A percentile compares a stretch with the other conserved stretches of the same genome.
These are phyloP conservation scores for Apus apus DNA, from an alignment of 2,113 vertebrate genomes.

Conservation along the genomic window DNA sequence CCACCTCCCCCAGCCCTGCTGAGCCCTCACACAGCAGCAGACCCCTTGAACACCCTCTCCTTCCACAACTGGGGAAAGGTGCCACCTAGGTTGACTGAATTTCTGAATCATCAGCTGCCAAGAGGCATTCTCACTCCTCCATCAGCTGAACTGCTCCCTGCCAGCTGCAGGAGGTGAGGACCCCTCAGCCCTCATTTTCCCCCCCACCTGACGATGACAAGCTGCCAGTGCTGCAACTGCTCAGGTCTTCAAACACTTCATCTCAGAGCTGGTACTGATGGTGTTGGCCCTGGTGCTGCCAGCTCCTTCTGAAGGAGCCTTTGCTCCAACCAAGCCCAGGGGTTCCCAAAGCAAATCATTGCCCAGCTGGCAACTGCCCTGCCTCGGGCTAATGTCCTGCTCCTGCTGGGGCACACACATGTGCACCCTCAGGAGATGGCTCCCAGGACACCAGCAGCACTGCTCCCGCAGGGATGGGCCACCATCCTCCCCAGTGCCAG, in stretches of 20 bases:
- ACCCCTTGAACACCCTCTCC: neutral
- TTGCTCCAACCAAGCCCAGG: neutral
- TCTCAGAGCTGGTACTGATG: neutral
- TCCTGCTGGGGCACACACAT: neutral
- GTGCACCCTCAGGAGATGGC: neutral
- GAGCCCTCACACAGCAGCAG: neutral
- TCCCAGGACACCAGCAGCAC: rapidly evolving
- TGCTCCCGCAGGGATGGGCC: rapidly evolving
- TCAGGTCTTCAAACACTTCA: conserved; percentile 1
- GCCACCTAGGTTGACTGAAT: neutral
- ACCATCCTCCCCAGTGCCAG: neutral
- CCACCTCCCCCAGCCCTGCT: neutral
- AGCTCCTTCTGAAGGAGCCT: neutral
- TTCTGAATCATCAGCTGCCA: neutral
- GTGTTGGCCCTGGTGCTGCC: neutral
- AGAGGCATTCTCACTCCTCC: neutral
- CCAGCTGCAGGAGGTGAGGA: neutral
- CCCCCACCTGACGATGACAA: neutral
- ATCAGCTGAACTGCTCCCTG: neutral
- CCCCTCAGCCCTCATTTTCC: neutral
- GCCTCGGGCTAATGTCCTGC: neutral
- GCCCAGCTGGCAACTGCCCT: neutral
- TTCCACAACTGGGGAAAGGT: neutral
- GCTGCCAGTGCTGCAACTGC: neutral
- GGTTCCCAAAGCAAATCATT: neutral